Conservation (phyloP, 2,113 vertebrate species). For the Bos javanicus region DNA sequence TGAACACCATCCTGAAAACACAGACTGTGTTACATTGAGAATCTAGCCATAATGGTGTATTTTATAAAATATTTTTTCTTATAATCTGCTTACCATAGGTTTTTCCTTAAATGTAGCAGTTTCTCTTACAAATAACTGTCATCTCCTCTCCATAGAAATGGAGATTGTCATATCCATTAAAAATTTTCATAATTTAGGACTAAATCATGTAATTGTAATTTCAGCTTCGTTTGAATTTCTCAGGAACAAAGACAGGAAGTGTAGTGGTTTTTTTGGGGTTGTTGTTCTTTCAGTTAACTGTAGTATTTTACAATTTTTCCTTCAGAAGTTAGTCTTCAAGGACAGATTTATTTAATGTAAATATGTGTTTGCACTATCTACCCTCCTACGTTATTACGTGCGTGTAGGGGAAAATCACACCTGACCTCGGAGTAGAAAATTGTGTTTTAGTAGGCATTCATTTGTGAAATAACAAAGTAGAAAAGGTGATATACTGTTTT, state of each 20-base stretch:
- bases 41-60: background rate
- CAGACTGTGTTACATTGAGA: rapidly evolving
- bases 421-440: background rate
- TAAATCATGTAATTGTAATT: background rate
- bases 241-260: background rate
- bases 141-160: background rate
- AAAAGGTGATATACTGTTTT: background rate
- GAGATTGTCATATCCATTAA: background rate
- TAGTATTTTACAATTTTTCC: background rate
- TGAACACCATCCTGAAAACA: rapidly evolving
- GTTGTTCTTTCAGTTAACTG: background rate
- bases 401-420: background rate
- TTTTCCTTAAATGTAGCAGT: background rate
- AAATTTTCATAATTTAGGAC: background rate
- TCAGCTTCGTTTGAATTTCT: background rate
- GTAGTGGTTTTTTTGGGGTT: background rate
- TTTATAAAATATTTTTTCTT: background rate
- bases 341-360: background rate
- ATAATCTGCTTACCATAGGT: background rate
- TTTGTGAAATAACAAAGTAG: background rate
- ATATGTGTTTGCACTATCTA: background rate
- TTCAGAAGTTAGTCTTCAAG: background rate
- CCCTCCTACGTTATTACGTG: background rate
- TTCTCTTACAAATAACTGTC: background rate
- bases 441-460: background rate